Evolutionary conservation across 2,113 vertebrate species (phyloP).

Genomic region (Sturnira hondurensis): DNA sequence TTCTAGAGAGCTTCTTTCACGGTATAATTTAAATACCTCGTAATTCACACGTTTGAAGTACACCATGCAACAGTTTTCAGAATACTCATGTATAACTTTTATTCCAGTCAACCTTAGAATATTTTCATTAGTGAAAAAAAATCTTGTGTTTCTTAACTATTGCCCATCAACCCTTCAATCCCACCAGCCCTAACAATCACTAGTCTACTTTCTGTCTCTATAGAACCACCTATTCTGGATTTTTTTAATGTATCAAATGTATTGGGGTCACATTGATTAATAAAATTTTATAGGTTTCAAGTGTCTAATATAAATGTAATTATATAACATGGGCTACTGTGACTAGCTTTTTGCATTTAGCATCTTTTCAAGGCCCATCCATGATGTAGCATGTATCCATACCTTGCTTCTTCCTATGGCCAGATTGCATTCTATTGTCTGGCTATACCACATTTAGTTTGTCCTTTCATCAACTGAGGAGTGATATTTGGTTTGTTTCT

Average conservation of each 20-base stretch:
- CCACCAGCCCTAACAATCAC: not conserved
- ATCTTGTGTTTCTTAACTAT: not conserved
- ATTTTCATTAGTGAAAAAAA: constrained; percentile 2
- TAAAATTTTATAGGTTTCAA: not conserved
- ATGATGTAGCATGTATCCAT: not conserved
- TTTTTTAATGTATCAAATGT: no score
- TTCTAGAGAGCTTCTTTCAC: not conserved
- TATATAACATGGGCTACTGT: not conserved
- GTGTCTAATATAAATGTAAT: not conserved
- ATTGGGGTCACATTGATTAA: not conserved
- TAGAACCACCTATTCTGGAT: not conserved
- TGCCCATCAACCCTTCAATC: not conserved
- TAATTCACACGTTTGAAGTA: not conserved
- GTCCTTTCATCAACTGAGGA: not conserved
- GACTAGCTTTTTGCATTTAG: not conserved
- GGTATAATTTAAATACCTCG: not conserved
- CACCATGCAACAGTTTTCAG: not conserved
- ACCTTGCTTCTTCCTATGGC: not conserved
- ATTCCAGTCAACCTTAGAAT: not conserved
- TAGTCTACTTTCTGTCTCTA: not conserved
- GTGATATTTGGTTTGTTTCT: not conserved
- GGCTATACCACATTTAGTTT: not conserved
- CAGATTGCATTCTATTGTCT: not conserved
- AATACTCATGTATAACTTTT: not conserved
- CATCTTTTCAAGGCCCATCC: not conserved